phyloP scores from a whole-genome alignment of 2,113 vertebrate genomes.

The Phasianus colchicus region DNA sequence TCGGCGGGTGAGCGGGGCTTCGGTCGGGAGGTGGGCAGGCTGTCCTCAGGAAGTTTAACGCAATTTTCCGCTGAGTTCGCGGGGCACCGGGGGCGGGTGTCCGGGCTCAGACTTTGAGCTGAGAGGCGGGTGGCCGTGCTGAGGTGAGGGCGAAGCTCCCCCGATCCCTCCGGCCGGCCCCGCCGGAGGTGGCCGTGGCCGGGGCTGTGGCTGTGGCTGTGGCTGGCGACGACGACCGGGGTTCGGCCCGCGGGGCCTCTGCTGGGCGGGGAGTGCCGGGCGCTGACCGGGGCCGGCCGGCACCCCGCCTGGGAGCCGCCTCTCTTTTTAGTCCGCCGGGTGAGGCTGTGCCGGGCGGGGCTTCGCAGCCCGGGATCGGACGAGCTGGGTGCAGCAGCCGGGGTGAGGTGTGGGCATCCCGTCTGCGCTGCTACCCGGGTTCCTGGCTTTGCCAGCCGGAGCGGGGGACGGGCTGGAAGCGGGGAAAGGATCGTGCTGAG shows the following conservation, averaged over 20 bases:
- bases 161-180: no score
- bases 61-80: constrained; percentile 39
- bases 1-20: background rate
- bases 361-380: no score
- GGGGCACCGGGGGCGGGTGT: background rate
- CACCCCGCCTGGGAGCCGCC: background rate
- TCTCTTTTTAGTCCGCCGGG: background rate
- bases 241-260: no score
- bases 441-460: background rate
- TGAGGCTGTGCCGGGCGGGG: background rate
- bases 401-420: fast-evolving
- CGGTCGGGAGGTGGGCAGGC: background rate
- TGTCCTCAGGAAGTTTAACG: constrained; percentile 42
- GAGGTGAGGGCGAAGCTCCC: background rate
- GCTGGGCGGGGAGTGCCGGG: background rate
- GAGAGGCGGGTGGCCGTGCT: background rate
- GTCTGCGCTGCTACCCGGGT: fast-evolving
- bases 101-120: background rate
- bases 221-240: no score
- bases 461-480: no score
- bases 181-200: no score
- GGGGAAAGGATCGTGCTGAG: fast-evolving
- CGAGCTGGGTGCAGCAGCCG: fast-evolving
- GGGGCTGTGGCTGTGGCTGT: background rate
- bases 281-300: background rate